Evolutionary conservation across 2,888 invertebrate species (phyloP).

Genomic region (Hirtodrosophila trivittata): DNA sequence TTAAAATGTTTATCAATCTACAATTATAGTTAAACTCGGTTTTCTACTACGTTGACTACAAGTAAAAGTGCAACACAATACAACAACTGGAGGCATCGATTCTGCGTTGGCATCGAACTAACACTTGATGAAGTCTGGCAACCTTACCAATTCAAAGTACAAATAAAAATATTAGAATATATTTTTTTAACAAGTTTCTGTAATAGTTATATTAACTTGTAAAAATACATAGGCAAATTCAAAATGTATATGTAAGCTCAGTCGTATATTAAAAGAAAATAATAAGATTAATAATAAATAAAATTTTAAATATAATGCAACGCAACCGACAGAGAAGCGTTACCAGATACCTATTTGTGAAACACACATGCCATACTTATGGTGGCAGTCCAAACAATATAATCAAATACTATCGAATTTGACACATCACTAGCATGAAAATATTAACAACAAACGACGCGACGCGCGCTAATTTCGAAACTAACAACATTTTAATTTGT

Average conservation of each 20-base stretch:
- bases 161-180: no score
- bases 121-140: background rate
- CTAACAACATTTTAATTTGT: conserved; percentile 36
- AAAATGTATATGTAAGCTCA: no score
- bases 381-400: background rate
- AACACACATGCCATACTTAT: conserved; percentile 26
- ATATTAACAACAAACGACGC: conserved; percentile 65
- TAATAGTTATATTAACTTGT: no score
- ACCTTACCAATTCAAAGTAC: conserved; percentile 2
- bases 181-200: no score
- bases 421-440: conserved; percentile 45
- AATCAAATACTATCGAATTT: conserved; percentile 38
- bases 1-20: no score
- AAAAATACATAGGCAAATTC: no score
- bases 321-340: background rate
- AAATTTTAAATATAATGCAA: no score
- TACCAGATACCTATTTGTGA: conserved; percentile 10
- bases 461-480: conserved; percentile 69
- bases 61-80: conserved; percentile 11
- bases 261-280: background rate
- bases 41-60: conserved; percentile 35
- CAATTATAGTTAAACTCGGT: no score
- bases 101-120: conserved; percentile 19
- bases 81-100: conserved; percentile 35
- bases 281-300: background rate